These are phyloP conservation scores for Drosophila macrospina DNA, from an alignment of 2,888 invertebrate species.

Conservation along the genomic window DNA sequence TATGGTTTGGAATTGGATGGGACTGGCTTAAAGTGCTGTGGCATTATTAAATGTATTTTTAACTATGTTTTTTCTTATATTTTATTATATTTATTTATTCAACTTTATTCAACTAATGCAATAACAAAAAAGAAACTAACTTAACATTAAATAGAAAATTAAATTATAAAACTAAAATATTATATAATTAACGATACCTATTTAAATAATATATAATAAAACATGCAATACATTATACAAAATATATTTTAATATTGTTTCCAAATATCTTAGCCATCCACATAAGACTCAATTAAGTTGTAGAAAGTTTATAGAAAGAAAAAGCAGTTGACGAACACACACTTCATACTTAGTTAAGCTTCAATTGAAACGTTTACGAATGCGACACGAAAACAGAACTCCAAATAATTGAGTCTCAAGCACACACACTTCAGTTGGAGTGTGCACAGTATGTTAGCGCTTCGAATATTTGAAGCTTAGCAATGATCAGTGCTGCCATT, in stretches of 20 bases:
- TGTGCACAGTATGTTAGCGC: background rate
- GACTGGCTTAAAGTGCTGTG: background rate
- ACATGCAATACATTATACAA: no score
- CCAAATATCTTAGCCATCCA: background rate
- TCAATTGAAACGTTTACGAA: background rate
- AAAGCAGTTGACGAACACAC: no score
- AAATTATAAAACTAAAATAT: no score
- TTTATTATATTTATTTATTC: background rate
- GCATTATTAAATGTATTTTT: background rate
- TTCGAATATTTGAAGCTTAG: background rate
- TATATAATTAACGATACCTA: no score
- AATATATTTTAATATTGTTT: no score
- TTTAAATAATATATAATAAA: no score
- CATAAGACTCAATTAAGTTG: background rate
- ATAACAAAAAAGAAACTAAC: no score
- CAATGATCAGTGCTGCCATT: background rate
- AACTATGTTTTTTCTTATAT: background rate
- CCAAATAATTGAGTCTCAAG: conserved; percentile 4
- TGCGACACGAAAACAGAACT: background rate
- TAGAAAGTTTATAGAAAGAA: background rate
- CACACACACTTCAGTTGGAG: background rate
- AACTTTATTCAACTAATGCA: no score
- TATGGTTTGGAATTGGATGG: background rate
- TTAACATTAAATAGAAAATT: no score
- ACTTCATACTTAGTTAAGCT: background rate